A percentile compares a stretch with the other conserved stretches of the same genome.
phyloP scores from a whole-genome alignment of 2,113 vertebrate species.

The Monarcha castaneiventris region DNA sequence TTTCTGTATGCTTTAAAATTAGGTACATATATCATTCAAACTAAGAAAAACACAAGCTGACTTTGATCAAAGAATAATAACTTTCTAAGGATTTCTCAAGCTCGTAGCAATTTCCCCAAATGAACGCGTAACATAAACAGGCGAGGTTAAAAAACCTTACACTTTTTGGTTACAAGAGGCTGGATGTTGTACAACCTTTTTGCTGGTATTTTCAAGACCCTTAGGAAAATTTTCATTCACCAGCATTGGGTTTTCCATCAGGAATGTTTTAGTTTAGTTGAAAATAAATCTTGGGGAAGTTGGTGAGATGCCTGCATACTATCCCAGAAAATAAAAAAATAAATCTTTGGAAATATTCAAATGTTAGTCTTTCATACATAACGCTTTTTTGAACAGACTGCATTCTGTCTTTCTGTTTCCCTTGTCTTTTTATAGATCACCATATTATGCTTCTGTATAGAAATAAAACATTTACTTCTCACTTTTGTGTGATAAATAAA shows the following conservation, averaged over 20 bases:
- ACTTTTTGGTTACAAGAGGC: background rate
- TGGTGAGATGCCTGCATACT: background rate
- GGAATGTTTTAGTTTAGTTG: background rate
- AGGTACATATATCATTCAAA: background rate
- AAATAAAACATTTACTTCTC: background rate
- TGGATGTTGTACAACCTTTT: background rate
- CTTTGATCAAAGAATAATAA: background rate
- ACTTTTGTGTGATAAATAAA: background rate
- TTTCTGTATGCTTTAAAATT: background rate
- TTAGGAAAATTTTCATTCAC: background rate
- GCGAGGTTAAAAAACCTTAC: background rate
- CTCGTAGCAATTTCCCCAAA: background rate
- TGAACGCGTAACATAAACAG: background rate
- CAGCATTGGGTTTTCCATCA: background rate
- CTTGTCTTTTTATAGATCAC: background rate
- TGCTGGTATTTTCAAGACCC: background rate
- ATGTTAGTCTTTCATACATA: background rate
- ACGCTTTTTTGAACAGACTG: background rate
- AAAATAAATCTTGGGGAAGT: background rate
- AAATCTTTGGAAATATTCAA: background rate
- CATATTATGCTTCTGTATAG: background rate
- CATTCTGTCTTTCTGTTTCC: background rate
- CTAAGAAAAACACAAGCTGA: background rate
- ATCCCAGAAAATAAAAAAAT: background rate
- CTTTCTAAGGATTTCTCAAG: background rate